phyloP scores from a whole-genome alignment of 2,888 invertebrate species.

The Zygothrica quintamaculata region DNA sequence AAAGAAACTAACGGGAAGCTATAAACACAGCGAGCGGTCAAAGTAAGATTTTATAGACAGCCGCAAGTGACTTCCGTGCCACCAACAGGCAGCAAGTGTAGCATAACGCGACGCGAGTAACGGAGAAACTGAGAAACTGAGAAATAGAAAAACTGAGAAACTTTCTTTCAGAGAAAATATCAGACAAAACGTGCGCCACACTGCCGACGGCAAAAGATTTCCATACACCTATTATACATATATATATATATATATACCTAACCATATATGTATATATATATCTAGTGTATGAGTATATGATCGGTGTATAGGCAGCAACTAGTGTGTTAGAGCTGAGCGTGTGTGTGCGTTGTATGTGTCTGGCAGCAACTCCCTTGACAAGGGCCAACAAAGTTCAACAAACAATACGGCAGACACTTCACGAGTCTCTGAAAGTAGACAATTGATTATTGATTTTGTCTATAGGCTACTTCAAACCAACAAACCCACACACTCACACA shows the following conservation, averaged over 20 bases:
- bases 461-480: conserved; percentile 56
- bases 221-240: not conserved
- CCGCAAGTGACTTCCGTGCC: conserved; percentile 62
- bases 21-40: conserved; percentile 57
- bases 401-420: conserved; percentile 54
- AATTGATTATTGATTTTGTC: conserved; percentile 80
- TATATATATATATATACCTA: not conserved
- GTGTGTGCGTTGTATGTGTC: conserved; percentile 20
- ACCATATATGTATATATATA: not conserved
- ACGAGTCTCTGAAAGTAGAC: conserved; percentile 63
- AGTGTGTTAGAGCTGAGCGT: conserved; percentile 45
- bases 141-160: conserved; percentile 9
- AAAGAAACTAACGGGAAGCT: conserved; percentile 51
- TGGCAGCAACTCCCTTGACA: conserved; percentile 48
- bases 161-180: conserved; percentile 9
- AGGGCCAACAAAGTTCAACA: conserved; percentile 74
- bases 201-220: conserved; percentile 58
- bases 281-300: conserved; percentile 3
- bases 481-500: conserved; percentile 9
- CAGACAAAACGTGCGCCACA: conserved; percentile 16
- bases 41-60: conserved; percentile 34
- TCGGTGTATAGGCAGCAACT: conserved; percentile 47
- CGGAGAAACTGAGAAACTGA: not conserved
- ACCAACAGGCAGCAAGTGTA: conserved; percentile 23
- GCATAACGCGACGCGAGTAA: conserved; percentile 12